Conservation (phyloP, 1,140 invertebrate species). For the Zaprionus lachaisei region DNA sequence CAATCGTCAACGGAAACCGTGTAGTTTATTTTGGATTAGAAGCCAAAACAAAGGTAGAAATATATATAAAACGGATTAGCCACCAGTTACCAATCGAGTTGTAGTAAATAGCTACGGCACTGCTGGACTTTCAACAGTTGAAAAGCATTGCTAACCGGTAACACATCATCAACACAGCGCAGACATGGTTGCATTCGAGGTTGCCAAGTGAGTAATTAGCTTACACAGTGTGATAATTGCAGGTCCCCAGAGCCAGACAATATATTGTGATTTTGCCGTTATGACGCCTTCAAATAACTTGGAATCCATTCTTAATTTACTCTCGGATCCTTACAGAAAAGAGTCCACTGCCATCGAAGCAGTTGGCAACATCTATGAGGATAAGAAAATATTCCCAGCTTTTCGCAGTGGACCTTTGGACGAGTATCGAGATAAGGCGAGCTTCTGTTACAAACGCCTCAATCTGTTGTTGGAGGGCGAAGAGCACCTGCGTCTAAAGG, state of each 20-base stretch:
- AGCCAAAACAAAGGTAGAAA: slow-evolving; percentile 15
- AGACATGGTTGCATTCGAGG: slow-evolving; percentile 54
- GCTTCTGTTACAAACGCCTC: slow-evolving; percentile 94
- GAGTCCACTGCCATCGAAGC: slow-evolving; percentile 23
- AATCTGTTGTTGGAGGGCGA: slow-evolving; percentile 89
- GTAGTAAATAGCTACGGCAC: slow-evolving; percentile 34
- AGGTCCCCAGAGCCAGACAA: neutral
- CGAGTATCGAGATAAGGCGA: slow-evolving; percentile 89
- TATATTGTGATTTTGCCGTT: slow-evolving; percentile 3
- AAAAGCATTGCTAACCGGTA: slow-evolving; percentile 40
- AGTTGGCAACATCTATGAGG: slow-evolving; percentile 60
- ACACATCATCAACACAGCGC: slow-evolving; percentile 16
- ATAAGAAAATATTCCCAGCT: slow-evolving; percentile 85
- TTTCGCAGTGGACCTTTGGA: slow-evolving; percentile 90
- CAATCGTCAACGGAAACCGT: slow-evolving; percentile 3
- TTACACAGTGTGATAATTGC: slow-evolving; percentile 15
- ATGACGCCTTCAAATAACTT: slow-evolving; percentile 22
- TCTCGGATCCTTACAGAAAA: slow-evolving; percentile 48
- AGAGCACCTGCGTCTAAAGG: slow-evolving; percentile 86
- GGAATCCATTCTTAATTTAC: slow-evolving; percentile 11
- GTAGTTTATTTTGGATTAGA: slow-evolving; percentile 23
- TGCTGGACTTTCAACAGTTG: slow-evolving; percentile 32
- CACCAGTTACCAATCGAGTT: neutral
- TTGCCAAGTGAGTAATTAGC: slow-evolving; percentile 52
- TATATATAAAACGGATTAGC: slow-evolving; percentile 40